These are phyloP conservation scores for Drosophila sturtevanti DNA, from an alignment of 1,140 invertebrate species.

Conservation along the genomic window DNA sequence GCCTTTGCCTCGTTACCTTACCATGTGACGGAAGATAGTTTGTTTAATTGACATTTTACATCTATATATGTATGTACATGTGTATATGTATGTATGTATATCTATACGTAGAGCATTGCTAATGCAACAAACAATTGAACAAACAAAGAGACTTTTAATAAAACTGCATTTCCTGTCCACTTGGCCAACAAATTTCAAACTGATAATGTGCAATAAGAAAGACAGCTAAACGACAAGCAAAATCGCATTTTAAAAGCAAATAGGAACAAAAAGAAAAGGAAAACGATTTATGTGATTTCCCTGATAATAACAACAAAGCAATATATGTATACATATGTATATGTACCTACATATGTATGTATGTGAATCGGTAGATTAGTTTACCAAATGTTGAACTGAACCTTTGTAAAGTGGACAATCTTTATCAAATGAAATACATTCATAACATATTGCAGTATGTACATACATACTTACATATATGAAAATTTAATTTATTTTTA, in stretches of 20 bases:
- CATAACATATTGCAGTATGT: background rate
- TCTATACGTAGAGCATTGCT: conserved; percentile 3
- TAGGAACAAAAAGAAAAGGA: background rate
- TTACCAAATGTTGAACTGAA: too few species aligned
- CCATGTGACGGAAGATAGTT: background rate
- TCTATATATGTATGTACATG: background rate
- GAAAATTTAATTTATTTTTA: too few species aligned
- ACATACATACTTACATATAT: background rate
- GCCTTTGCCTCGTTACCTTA: background rate
- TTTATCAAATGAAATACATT: too few species aligned
- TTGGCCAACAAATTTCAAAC: conserved; percentile 34
- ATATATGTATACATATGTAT: background rate
- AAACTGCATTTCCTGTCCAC: conserved; percentile 53
- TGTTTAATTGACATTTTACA: background rate
- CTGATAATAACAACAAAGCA: background rate
- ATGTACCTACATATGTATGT: background rate
- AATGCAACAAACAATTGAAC: conserved; percentile 3
- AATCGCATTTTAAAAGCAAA: background rate
- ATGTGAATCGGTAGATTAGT: too few species aligned
- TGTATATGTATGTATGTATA: background rate
- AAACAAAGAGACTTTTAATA: conserved; percentile 21
- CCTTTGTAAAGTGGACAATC: too few species aligned
- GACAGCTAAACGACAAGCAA: background rate
- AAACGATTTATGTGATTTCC: background rate
- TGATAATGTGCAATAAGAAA: conserved; percentile 30